Evolutionary conservation across 2,888 invertebrate species (phyloP), one percentile per base, ranked within the genome.

Genomic region (Drosophila helvetica): DNA sequence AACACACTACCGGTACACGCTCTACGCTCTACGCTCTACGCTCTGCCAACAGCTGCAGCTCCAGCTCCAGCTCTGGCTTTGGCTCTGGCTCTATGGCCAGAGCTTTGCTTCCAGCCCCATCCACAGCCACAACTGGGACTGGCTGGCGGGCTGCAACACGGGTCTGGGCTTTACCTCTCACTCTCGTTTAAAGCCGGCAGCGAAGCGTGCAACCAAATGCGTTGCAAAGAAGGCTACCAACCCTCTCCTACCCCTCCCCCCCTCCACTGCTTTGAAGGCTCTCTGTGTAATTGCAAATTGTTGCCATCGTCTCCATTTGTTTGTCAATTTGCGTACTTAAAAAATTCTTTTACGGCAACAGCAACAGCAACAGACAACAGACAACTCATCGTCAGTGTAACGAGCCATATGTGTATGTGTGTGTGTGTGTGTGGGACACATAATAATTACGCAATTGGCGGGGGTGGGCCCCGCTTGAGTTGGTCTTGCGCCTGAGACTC

Each of bases 261-360:
- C 33, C 15, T 2, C 12, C 15, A 38, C 15, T 15, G 38, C n/a
- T n/a, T n/a, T 15, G 33, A 33, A 33, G 33, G 38, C 38, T 38
- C 38, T 15, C 38, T 33, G 38, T 19, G 65, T 87, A 82, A 87
- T 82, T 82, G 79, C 75, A 71, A 85, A 70, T 68, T 75, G 84
- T 54, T 71, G 71, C 56, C 68, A 12, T 45, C 68, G 66, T 66
- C 66, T 42, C 48, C 56, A 68, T 59, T 71, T 80, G 75, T 79
- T 84, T 84, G 87, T 70, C 87, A 84, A 82, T 87, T 82, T 82
- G 82, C 85, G 79, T 79, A 77, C 73, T 85, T 85, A 53, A 68
- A 71, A 75, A 65, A 79, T 83, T 79, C 62, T 85, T 85, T 74
- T 65, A 76, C 65, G 55, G 58, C 77, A 81, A 72, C 63, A 74